Evolutionary conservation across 2,113 vertebrate species (phyloP), one percentile per base, ranked within the genome.

Genomic region (Nesogale talazaci): DNA sequence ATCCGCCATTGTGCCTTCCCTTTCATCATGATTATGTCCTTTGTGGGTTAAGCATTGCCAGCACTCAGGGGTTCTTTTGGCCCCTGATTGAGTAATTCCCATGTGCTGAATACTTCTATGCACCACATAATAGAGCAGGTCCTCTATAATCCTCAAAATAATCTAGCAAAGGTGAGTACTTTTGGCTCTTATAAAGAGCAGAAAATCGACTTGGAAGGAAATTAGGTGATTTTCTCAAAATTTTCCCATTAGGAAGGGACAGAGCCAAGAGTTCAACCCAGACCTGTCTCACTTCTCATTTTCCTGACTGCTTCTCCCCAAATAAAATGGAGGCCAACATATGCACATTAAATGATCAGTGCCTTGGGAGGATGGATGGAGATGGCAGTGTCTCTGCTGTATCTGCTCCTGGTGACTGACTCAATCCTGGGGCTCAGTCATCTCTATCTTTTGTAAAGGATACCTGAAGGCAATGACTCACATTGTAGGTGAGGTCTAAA

Each of bases 51-150:
- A 93, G 79, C 38, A 81, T 1, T 65, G 69, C 23, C 89, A 76
- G 74, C 56, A 52, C 19, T 72, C 19, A 79, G 81, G 80, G 57
- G 74, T 84, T 76, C 75, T 70, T 94, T 92, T 75, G 72, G 46
- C 29, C 38, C 81, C 86, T 85, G 52, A 96, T 91, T 94, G 25
- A 91, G 67, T 94, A 94, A 96, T 91, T 83, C 46, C 63, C 57
- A 72, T 36, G 84, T 79, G n/a, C 40, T 77, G 85, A 88, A 94
- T 22, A 42, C 6, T 10, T 31, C 1, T 63, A 85, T 75, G 84
- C 59, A 15, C 63, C 69, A 83, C 46, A 77, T 40, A 94, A 94
- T 70, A 29, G 1, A 79, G 46, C 42, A 59, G 34, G 16, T 80
- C 82, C 65, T 91, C 74, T 83, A 76, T 59, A 95, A 85, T 80